phyloP scores from a whole-genome alignment of 2,113 vertebrate species.

The Camelus bactrianus region DNA sequence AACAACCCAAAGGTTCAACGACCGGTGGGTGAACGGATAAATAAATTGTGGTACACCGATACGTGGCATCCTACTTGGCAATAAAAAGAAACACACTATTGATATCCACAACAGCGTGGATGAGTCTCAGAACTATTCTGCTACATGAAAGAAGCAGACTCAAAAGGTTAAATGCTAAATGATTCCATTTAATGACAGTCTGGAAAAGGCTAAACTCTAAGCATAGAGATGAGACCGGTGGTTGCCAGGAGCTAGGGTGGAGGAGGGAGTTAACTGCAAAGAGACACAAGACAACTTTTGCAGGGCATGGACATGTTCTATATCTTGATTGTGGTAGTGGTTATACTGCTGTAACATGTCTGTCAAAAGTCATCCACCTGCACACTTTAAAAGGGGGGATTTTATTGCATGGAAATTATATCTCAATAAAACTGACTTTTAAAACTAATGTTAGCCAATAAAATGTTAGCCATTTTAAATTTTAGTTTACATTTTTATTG shows the following conservation, averaged over 20 bases:
- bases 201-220: not conserved
- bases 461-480: not conserved
- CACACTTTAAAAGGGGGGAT: not conserved
- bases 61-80: not conserved
- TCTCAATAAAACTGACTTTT: not conserved
- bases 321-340: not conserved
- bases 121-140: not conserved
- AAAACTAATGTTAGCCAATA: not conserved
- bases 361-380: not conserved
- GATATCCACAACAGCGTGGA: not conserved
- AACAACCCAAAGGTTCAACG: not conserved
- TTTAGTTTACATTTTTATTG: constrained; percentile 5
- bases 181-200: not conserved
- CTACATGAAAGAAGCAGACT: not conserved
- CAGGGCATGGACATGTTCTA: not conserved
- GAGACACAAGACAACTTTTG: not conserved
- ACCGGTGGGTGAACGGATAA: not conserved
- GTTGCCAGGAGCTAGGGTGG: not conserved
- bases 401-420: not conserved
- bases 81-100: not conserved
- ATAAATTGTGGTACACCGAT: not conserved
- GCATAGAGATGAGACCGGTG: not conserved
- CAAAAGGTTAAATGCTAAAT: not conserved
- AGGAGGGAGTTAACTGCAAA: not conserved
- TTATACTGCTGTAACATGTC: fast-evolving